phyloP scores from a whole-genome alignment of 2,113 vertebrate species.

The Forbesichthys papilliferus region DNA sequence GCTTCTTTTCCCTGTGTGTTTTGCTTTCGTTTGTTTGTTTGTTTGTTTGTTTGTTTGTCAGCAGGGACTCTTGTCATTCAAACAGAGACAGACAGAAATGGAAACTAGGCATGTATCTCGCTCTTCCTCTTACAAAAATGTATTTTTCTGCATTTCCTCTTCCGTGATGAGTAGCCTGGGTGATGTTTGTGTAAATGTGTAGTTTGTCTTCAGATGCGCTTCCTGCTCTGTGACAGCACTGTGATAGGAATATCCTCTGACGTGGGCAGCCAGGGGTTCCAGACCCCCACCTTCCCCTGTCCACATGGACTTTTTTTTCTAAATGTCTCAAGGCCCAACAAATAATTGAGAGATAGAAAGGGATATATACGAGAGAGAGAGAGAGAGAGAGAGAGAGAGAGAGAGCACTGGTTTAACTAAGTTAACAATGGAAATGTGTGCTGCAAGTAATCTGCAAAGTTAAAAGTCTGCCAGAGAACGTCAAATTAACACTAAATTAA shows the following conservation, averaged over 20 bases:
- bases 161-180: conserved; percentile 31
- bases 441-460: conserved; percentile 51
- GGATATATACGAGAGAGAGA: background rate
- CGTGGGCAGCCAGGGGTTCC: conserved; percentile 11
- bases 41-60: conserved; percentile 2
- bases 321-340: conserved; percentile 21
- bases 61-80: conserved; percentile 22
- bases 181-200: conserved; percentile 15
- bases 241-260: conserved; percentile 54
- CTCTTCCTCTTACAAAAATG: conserved; percentile 31
- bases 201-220: conserved; percentile 41
- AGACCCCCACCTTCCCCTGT: conserved; percentile 30
- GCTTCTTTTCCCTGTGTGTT: conserved; percentile 4
- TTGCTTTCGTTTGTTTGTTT: background rate
- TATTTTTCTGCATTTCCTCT: conserved; percentile 49
- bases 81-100: background rate
- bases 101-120: conserved; percentile 5
- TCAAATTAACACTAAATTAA: conserved; percentile 61
- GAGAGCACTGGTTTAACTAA: conserved; percentile 33
- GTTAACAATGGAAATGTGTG: conserved; percentile 57
- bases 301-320: conserved; percentile 27
- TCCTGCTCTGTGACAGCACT: conserved; percentile 59
- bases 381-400: conserved; percentile 8
- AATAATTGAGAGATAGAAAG: background rate
- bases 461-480: conserved; percentile 38